phyloP scores from a whole-genome alignment of 2,113 vertebrate genomes.

The Ptyas mucosa region DNA sequence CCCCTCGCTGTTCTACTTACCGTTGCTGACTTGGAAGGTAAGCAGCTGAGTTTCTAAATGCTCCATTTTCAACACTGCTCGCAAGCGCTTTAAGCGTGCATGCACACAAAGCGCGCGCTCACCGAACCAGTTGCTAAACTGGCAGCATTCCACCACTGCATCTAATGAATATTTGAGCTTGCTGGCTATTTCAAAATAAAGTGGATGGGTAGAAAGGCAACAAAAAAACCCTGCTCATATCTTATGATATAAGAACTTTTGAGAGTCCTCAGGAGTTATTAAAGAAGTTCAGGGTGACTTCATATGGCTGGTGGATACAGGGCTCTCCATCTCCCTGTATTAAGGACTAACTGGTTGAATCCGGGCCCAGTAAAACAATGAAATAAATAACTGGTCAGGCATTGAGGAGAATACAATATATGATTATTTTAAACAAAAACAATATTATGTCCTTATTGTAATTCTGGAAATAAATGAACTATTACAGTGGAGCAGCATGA shows the following conservation, averaged over 20 bases:
- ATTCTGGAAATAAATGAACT: background rate
- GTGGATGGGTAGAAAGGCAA: background rate
- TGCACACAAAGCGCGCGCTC: no score
- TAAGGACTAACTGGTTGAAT: background rate
- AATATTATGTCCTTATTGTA: background rate
- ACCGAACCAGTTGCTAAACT: no score
- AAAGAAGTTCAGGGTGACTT: background rate
- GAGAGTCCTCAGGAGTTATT: background rate
- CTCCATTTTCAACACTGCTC: no score
- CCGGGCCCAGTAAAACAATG: accelerated
- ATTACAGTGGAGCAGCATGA: background rate
- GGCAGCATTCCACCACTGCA: background rate
- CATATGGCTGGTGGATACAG: background rate
- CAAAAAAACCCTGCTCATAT: background rate
- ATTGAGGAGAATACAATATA: background rate
- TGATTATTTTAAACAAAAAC: background rate
- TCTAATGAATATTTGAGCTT: background rate
- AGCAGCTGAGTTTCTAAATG: no score
- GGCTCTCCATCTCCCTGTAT: background rate
- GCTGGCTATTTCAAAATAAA: background rate
- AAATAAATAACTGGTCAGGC: background rate
- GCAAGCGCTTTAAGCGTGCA: no score
- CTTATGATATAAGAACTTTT: background rate
- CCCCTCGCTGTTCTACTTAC: no score
- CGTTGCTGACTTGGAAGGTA: no score